phyloP scores from a whole-genome alignment of 2,888 invertebrate species.

The Plutella xylostella region DNA sequence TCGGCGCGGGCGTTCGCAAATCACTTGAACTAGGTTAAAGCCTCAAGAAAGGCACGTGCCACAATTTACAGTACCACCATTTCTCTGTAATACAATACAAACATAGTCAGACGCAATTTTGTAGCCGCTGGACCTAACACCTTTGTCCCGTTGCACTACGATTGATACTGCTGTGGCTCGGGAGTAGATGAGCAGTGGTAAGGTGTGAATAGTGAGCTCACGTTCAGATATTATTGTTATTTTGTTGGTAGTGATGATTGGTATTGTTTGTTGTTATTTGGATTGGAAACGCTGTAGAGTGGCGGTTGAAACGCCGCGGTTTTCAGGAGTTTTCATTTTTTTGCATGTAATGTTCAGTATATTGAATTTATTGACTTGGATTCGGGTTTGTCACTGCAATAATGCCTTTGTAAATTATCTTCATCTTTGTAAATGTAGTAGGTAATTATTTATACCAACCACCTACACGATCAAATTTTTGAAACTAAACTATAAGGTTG shows the following conservation, averaged over 20 bases:
- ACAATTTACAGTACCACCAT: slow-evolving; percentile 40
- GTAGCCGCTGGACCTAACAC: slow-evolving; percentile 10
- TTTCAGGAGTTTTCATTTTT: too few relatives aligned
- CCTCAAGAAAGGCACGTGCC: slow-evolving; percentile 42
- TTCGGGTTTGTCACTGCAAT: too few relatives aligned
- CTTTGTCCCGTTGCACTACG: slow-evolving; percentile 13
- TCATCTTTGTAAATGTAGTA: too few relatives aligned
- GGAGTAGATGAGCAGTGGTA: slow-evolving; percentile 3
- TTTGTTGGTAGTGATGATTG: slow-evolving; percentile 49
- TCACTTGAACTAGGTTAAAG: slow-evolving; percentile 33
- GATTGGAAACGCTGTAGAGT: background rate
- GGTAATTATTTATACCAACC: too few relatives aligned
- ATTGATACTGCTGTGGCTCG: slow-evolving; percentile 9
- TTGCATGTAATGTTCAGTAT: too few relatives aligned
- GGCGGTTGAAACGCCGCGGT: background rate
- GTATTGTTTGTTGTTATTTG: slow-evolving; percentile 22
- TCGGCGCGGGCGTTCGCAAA: slow-evolving; percentile 30
- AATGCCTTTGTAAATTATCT: too few relatives aligned
- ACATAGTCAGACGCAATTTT: slow-evolving; percentile 10
- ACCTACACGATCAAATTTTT: too few relatives aligned
- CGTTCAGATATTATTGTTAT: slow-evolving; percentile 46
- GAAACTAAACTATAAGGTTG: too few relatives aligned
- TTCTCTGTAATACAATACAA: slow-evolving; percentile 35
- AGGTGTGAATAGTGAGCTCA: slow-evolving; percentile 34
- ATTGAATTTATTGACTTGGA: too few relatives aligned